phyloP scores from a whole-genome alignment of 2,797 vertebrate genomes.

The Acanthurus leucopareius region DNA sequence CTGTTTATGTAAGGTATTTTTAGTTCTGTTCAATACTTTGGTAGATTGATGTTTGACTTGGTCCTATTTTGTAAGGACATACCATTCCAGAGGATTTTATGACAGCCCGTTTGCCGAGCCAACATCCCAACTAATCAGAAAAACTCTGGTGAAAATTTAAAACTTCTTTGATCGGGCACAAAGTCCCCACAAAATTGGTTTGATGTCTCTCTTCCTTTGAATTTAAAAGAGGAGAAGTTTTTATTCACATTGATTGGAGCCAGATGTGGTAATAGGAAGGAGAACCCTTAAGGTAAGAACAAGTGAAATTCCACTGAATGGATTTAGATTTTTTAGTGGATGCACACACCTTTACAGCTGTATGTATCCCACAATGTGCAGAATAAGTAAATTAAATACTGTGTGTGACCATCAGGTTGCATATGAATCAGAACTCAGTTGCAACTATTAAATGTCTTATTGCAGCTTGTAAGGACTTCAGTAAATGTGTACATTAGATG shows the following conservation, averaged over 20 bases:
- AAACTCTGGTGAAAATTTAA: conserved; percentile 68
- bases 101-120: conserved; percentile 69
- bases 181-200: conserved; percentile 67
- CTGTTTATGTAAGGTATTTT: conserved; percentile 68
- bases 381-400: conserved; percentile 24
- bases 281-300: conserved; percentile 70
- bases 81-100: conserved; percentile 75
- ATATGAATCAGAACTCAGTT: background rate
- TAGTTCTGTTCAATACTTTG: conserved; percentile 71
- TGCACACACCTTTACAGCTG: conserved; percentile 41
- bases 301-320: conserved; percentile 70
- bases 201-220: conserved; percentile 77
- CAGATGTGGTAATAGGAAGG: conserved; percentile 87
- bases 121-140: conserved; percentile 67
- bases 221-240: conserved; percentile 75
- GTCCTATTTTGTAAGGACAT: conserved; percentile 62
- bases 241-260: conserved; percentile 88
- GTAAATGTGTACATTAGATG: background rate
- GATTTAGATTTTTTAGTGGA: conserved; percentile 56
- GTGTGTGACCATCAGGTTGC: background rate
- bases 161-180: conserved; percentile 64
- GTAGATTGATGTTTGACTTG: conserved; percentile 76
- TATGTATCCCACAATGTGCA: background rate
- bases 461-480: too few species aligned
- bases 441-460: background rate